Evolutionary conservation across 2,888 invertebrate genomes (phyloP).

Genomic region (Thymelicus acteon): DNA sequence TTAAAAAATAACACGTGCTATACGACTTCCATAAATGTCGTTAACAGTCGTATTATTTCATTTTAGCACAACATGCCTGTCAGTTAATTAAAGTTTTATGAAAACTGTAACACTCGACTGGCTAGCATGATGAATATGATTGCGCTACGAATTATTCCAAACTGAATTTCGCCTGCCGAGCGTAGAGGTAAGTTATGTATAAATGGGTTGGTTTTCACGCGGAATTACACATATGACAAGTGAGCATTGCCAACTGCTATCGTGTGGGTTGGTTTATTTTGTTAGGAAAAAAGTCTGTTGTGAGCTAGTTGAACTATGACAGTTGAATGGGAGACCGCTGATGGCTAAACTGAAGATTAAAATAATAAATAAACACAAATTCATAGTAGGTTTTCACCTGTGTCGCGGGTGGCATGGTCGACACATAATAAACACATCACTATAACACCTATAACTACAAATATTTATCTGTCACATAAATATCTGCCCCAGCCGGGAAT

Average conservation of each 20-base stretch:
- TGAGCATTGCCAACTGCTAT: slow-evolving; percentile 7
- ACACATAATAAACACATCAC: too few relatives aligned
- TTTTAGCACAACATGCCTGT: slow-evolving; percentile 33
- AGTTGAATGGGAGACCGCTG: too few relatives aligned
- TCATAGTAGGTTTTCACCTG: too few relatives aligned
- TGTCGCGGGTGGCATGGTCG: too few relatives aligned
- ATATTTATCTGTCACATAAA: too few relatives aligned
- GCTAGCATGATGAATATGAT: slow-evolving; percentile 39
- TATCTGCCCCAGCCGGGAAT: too few relatives aligned
- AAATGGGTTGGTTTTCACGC: slow-evolving; percentile 17
- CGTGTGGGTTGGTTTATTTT: neutral
- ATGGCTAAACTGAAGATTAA: too few relatives aligned
- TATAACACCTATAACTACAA: too few relatives aligned
- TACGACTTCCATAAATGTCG: slow-evolving; percentile 14
- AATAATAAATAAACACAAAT: too few relatives aligned
- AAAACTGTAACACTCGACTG: slow-evolving; percentile 54
- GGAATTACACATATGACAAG: slow-evolving; percentile 11
- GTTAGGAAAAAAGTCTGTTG: neutral
- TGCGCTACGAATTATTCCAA: slow-evolving; percentile 25
- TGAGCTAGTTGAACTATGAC: too few relatives aligned
- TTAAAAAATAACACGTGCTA: slow-evolving; percentile 8
- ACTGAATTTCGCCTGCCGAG: slow-evolving; percentile 21
- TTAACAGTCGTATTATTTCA: slow-evolving; percentile 20
- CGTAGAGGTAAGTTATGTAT: slow-evolving; percentile 19
- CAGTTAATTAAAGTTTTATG: slow-evolving; percentile 62